Conservation (phyloP, 2,113 vertebrate species). For the Rousettus leschenaultii region DNA sequence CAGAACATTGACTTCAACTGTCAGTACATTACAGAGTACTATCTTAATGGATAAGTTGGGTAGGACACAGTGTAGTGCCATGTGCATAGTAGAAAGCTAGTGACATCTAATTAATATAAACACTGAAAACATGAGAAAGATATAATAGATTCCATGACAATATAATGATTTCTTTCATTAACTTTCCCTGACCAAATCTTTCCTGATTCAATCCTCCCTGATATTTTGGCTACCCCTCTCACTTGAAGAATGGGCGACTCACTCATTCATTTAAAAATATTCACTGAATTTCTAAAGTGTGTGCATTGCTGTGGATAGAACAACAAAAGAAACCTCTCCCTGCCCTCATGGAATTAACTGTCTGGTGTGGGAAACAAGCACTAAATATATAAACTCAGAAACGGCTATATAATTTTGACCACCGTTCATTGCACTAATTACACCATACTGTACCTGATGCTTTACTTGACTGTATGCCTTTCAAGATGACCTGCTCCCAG, state of each 20-base stretch:
- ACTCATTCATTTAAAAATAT: neutral
- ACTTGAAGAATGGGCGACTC: neutral
- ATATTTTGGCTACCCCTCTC: neutral
- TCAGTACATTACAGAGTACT: neutral
- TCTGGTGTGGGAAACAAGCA: neutral
- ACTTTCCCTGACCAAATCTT: neutral
- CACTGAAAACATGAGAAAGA: neutral
- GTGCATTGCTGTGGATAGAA: neutral
- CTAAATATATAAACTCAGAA: neutral
- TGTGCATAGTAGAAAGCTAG: neutral
- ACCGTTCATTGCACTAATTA: neutral
- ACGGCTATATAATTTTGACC: neutral
- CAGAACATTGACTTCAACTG: neutral
- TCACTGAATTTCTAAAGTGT: neutral
- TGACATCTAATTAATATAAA: neutral
- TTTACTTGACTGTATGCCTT: neutral
- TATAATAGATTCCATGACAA: neutral
- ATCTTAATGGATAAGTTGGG: neutral
- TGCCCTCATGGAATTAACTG: neutral
- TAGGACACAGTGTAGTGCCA: neutral
- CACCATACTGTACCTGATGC: neutral
- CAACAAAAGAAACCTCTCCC: neutral
- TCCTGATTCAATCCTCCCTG: neutral
- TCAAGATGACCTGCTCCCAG: neutral
- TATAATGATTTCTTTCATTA: neutral